Evolutionary conservation across 2,797 vertebrate genomes (phyloP).

Genomic region (Apogon talboti): DNA sequence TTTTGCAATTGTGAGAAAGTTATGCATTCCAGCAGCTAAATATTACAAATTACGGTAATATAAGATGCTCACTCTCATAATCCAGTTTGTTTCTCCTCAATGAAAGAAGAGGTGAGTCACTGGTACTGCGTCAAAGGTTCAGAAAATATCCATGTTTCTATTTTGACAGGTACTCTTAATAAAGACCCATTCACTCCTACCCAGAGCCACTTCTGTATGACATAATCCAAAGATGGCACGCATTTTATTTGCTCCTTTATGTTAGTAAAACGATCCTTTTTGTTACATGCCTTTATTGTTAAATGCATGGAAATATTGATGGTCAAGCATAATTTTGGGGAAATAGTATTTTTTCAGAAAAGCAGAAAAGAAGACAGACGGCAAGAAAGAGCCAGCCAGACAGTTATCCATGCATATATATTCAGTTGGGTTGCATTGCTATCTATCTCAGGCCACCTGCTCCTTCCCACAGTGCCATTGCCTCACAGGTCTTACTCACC

Average conservation of each 20-base stretch:
- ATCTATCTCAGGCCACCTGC: constrained; percentile 58
- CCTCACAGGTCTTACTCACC: constrained; percentile 35
- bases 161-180: not conserved
- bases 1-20: too few species aligned
- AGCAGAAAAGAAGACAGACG: not conserved
- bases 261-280: too few species aligned
- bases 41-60: too few species aligned
- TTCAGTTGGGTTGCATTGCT: constrained; percentile 17
- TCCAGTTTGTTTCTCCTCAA: not conserved
- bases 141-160: constrained; percentile 1
- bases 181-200: not conserved
- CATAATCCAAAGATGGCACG: not conserved
- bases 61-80: too few species aligned
- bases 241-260: not conserved
- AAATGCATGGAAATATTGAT: not conserved
- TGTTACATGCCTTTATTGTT: too few species aligned
- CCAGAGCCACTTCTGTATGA: not conserved
- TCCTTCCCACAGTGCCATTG: constrained; percentile 53
- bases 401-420: constrained; percentile 8
- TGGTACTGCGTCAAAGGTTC: constrained; percentile 26
- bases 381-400: constrained; percentile 1
- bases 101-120: constrained; percentile 44
- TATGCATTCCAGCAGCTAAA: too few species aligned
- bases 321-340: not conserved
- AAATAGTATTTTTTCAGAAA: not conserved